Conservation (phyloP, 2,888 invertebrate species). For the Uropetala carovei region DNA sequence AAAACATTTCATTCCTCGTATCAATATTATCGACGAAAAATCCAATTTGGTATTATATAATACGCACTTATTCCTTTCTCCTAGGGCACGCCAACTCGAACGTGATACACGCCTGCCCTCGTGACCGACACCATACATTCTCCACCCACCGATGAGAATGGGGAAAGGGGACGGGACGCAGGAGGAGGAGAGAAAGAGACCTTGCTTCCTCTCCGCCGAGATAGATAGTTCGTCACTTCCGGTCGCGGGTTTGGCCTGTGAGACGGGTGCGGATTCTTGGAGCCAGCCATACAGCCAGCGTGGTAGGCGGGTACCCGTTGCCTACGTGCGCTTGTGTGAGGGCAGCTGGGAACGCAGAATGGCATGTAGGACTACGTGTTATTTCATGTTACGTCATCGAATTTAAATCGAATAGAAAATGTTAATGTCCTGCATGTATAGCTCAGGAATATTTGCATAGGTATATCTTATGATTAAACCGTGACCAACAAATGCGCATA, state of each 20-base stretch:
- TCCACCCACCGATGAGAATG: not conserved
- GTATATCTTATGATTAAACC: no score
- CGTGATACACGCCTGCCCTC: not conserved
- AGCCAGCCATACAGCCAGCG: conserved; percentile 23
- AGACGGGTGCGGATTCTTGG: conserved; percentile 50
- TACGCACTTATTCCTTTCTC: no score
- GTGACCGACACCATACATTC: not conserved
- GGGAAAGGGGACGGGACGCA: not conserved
- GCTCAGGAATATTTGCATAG: no score
- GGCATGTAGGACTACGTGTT: conserved; percentile 26
- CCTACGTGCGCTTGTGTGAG: not conserved
- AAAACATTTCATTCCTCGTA: no score
- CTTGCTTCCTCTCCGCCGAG: conserved; percentile 29
- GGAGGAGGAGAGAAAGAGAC: not conserved
- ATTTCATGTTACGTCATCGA: conserved; percentile 5
- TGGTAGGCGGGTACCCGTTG: conserved; percentile 23
- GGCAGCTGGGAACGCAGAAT: conserved; percentile 32
- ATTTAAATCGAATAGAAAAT: conserved; percentile 45
- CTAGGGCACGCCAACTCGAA: not conserved
- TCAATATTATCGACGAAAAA: no score
- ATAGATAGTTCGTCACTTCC: conserved; percentile 60
- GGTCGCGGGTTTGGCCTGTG: conserved; percentile 45
- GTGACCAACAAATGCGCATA: no score
- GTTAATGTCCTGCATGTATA: not conserved
- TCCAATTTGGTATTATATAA: no score